These are phyloP conservation scores for Pristionchus pacificus DNA, from an alignment of 1,140 invertebrate species.

Conservation along the genomic window DNA sequence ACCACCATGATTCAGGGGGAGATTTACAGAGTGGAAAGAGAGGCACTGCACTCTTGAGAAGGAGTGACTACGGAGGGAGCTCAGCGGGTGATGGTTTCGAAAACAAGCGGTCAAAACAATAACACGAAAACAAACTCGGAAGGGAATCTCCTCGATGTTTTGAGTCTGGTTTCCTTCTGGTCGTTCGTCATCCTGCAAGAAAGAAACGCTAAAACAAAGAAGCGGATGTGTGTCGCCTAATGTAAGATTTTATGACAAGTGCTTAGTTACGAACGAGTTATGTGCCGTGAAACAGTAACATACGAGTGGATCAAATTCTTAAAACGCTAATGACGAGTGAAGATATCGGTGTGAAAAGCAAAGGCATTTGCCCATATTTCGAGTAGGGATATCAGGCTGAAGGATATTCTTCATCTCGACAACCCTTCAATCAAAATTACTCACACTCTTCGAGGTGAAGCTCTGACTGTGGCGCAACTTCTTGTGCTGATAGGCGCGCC, in stretches of 20 bases:
- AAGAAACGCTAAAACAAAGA: neutral
- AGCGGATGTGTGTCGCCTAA: neutral
- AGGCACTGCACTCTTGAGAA: neutral
- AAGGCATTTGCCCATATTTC: no score
- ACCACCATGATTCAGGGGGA: no score
- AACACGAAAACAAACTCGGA: constrained; percentile 1
- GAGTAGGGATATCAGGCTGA: no score
- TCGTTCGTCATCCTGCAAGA: constrained; percentile 13
- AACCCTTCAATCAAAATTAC: neutral
- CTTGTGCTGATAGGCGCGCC: constrained; percentile 12
- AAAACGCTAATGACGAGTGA: no score
- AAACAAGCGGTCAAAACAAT: neutral
- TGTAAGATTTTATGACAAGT: no score
- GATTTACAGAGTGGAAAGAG: no score
- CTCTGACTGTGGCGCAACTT: neutral
- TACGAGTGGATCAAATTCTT: no score
- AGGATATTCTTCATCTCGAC: no score
- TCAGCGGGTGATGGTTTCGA: neutral
- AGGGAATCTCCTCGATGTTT: neutral
- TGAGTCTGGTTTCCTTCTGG: neutral
- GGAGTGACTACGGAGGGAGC: neutral
- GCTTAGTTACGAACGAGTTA: no score
- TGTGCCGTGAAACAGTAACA: no score
- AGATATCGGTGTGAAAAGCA: no score
- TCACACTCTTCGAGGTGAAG: neutral